Percentiles rank a stretch among this genome's conserved stretches.
Conservation (phyloP, 2,113 vertebrate genomes). For the Aythya baeri region DNA sequence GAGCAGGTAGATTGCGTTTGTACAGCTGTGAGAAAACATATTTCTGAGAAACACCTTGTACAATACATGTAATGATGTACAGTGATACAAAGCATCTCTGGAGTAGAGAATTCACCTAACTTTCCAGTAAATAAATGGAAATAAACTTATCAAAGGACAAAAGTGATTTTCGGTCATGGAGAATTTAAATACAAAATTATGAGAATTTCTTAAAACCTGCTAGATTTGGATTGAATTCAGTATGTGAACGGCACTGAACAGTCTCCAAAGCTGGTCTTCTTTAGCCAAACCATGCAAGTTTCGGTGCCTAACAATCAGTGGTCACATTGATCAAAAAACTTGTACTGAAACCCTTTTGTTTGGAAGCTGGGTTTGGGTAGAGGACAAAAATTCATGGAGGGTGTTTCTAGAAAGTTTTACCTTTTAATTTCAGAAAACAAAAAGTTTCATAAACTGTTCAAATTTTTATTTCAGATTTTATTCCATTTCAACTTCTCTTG, state of each 20-base stretch:
- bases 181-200: not conserved
- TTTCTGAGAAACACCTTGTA: not conserved
- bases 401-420: not conserved
- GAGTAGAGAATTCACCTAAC: not conserved
- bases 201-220: not conserved
- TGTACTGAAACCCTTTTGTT: not conserved
- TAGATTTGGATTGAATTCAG: not conserved
- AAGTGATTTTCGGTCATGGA: not conserved
- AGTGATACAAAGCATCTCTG: not conserved
- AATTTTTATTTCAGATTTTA: not conserved
- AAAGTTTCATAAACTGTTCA: not conserved
- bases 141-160: not conserved
- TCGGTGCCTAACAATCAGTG: not conserved
- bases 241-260: not conserved
- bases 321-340: not conserved
- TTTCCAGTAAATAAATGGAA: not conserved
- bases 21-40: not conserved
- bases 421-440: constrained; percentile 3
- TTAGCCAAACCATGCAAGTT: not conserved
- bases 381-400: not conserved
- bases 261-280: not conserved
- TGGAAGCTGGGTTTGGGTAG: not conserved
- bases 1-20: not conserved
- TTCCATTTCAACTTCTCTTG: not conserved
- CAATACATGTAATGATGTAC: fast-evolving